Evolutionary conservation across 1,140 invertebrate species (phyloP).

Genomic region (Odontomachus brunneus): DNA sequence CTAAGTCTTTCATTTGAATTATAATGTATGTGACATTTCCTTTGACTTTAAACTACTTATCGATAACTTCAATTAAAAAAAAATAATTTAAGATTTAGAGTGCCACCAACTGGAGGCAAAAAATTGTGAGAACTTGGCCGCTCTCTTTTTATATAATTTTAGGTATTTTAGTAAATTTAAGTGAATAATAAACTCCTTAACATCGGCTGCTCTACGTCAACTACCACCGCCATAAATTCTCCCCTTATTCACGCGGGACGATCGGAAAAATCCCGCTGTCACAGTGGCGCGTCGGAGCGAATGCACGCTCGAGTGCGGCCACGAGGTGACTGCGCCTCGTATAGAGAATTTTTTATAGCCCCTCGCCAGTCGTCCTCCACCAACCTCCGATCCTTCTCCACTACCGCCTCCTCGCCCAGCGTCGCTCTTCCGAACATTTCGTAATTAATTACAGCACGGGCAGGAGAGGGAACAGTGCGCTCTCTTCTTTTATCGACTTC

Average conservation of each 20-base stretch:
- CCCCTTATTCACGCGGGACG: constrained; percentile 44
- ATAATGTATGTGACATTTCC: too few species aligned
- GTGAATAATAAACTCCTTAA: too few species aligned
- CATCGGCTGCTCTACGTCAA: constrained; percentile 19
- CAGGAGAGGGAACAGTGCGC: constrained; percentile 35
- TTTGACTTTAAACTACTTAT: too few species aligned
- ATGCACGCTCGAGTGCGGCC: constrained; percentile 43
- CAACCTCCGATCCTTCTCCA: background rate
- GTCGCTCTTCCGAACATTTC: constrained; percentile 68
- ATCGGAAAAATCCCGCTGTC: constrained; percentile 57
- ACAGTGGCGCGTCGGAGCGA: constrained; percentile 29
- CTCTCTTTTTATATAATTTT: too few species aligned
- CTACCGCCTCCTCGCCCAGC: background rate
- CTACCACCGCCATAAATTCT: constrained; percentile 44
- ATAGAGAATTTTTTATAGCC: constrained; percentile 52
- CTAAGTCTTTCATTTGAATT: too few species aligned
- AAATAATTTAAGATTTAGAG: too few species aligned
- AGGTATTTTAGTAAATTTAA: too few species aligned
- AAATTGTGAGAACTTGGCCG: too few species aligned
- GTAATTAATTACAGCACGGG: constrained; percentile 79
- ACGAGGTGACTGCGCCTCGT: constrained; percentile 45
- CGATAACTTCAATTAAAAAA: too few species aligned
- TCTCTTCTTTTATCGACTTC: constrained; percentile 79
- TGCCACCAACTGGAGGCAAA: too few species aligned
- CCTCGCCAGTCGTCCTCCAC: background rate